Base-by-base conservation (phyloP, 1,140 invertebrate genomes). In the Drosophila nikananu region DNA sequence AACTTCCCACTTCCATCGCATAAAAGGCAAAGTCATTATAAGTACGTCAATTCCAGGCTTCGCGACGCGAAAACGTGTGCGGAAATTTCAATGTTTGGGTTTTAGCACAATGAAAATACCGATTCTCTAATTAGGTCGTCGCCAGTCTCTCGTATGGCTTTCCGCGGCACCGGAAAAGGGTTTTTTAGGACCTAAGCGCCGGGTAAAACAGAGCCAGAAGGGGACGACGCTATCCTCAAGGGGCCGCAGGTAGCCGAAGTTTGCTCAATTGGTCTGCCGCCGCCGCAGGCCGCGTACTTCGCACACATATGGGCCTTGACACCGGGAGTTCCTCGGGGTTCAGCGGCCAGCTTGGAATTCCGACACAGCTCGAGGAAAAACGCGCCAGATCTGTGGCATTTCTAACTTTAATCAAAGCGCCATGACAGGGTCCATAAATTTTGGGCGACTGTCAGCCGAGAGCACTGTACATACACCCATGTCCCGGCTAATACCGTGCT, bases 81-180 rank as follows among this genome's bases (percentile, higher is more conserved):
- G 86, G 86, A 90, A 90, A 90, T 74, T 90, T 86, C 39, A 44
- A 77, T 77, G 19, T 76, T 89, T 91, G 89, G 89, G 89, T 91
- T 91, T 91, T 91, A 75, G 51, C 84, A 91, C 76, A 91, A 91
- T 86, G 89, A 91, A 91, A 91, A 91, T 91, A 89, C 89, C 84
- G 64, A 68, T 52, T 81, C 77, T 79, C 89, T 86, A 89, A 91
- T 91, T 91, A 91, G 89, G 83, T 70, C 89, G 83, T 15, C 32
- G 52, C 32, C 52, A 71, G 75, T 80, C 65, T 81, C 51, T 63
- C 71, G 64, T 71, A 30, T 70, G 64, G 54, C 54, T 39, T 39
- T 23, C 49, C 12, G n/a, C 15, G 35, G 35, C 51, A 90, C 81
- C 86, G 86, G 86, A 90, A 90, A 87, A 90, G 86, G 86, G 86